These are phyloP conservation scores for Coleophora deauratella DNA, from an alignment of 2,888 invertebrate genomes.

Conservation along the genomic window DNA sequence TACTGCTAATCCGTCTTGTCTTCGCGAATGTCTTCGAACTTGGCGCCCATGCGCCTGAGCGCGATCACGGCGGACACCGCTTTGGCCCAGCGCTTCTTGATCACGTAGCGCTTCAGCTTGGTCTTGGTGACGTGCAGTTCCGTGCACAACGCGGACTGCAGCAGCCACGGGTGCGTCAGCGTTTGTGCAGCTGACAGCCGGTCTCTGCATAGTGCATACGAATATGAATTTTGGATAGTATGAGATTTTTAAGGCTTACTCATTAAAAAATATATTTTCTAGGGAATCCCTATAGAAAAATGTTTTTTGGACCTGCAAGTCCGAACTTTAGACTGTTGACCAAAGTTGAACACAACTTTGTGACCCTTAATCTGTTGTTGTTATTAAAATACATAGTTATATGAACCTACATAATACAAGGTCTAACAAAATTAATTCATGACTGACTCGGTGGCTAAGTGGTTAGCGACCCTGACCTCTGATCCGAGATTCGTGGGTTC, in stretches of 20 bases:
- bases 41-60: conserved; percentile 88
- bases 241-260: conserved; percentile 17
- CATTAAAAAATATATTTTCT: too few relatives aligned
- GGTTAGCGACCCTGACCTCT: too few relatives aligned
- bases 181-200: conserved; percentile 82
- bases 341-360: too few relatives aligned
- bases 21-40: conserved; percentile 71
- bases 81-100: conserved; percentile 92
- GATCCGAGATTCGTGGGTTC: too few relatives aligned
- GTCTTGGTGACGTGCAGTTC: conserved; percentile 83
- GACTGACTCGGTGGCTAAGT: too few relatives aligned
- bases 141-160: conserved; percentile 76
- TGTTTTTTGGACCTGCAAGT: too few relatives aligned
- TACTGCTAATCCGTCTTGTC: conserved; percentile 6
- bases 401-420: too few relatives aligned
- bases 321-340: too few relatives aligned
- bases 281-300: too few relatives aligned
- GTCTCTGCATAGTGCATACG: conserved; percentile 65
- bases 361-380: too few relatives aligned
- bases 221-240: conserved; percentile 21
- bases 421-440: too few relatives aligned
- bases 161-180: conserved; percentile 86
- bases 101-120: conserved; percentile 89
- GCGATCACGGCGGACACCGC: conserved; percentile 92
- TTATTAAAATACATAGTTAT: too few relatives aligned